Percentiles rank a stretch among this genome's conserved stretches.
These are phyloP conservation scores for Tinamus guttatus DNA, from an alignment of 2,113 vertebrate genomes.

Conservation along the genomic window DNA sequence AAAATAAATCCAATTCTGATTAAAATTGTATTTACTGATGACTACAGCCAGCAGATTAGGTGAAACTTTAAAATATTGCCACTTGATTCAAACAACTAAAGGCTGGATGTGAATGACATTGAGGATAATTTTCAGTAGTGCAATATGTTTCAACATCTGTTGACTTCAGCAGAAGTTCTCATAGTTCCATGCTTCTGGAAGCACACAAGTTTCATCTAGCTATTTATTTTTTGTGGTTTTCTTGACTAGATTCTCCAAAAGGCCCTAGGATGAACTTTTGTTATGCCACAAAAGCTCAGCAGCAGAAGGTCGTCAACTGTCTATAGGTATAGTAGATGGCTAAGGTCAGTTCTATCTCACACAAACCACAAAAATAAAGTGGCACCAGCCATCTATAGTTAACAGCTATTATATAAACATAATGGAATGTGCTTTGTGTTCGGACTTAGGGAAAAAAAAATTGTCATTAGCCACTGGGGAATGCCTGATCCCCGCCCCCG, in stretches of 20 bases:
- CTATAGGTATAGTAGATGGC: not conserved
- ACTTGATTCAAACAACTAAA: not conserved
- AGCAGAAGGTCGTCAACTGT: not conserved
- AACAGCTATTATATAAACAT: constrained; percentile 78
- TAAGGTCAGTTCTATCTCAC: constrained; percentile 9
- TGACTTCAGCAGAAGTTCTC: not conserved
- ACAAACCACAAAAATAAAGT: constrained; percentile 53
- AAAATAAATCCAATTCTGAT: not conserved
- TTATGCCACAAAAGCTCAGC: not conserved
- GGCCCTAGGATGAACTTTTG: not conserved
- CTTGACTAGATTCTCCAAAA: not conserved
- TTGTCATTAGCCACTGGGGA: constrained; percentile 72
- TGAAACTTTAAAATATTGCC: not conserved
- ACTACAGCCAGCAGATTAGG: not conserved
- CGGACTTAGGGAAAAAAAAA: constrained; percentile 71
- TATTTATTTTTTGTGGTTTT: not conserved
- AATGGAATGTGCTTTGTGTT: constrained; percentile 73
- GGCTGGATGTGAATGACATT: too few relatives aligned
- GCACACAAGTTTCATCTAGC: not conserved
- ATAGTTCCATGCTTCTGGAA: not conserved
- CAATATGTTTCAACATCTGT: fast-evolving
- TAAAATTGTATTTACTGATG: not conserved
- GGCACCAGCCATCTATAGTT: constrained; percentile 76
- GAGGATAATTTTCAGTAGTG: not conserved
- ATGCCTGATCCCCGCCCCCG: constrained; percentile 58